Evolutionary conservation across 2,113 vertebrate species (phyloP).

Genomic region (Origma solitaria): DNA sequence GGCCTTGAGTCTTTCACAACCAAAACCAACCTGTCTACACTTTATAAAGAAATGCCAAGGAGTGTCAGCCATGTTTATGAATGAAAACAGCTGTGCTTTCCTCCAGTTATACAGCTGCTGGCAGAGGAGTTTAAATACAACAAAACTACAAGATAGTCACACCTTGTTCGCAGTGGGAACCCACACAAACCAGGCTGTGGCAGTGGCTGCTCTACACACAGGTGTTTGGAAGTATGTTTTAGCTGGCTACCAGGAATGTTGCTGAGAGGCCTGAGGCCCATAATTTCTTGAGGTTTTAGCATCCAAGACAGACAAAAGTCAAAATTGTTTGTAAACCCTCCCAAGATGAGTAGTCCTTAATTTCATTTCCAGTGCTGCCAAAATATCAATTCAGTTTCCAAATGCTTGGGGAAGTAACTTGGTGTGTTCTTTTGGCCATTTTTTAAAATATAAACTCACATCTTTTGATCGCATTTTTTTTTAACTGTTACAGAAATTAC

Average conservation of each 20-base stretch:
- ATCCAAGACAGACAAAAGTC: neutral
- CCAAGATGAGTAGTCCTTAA: neutral
- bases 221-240: neutral
- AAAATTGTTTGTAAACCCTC: neutral
- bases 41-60: slow-evolving; percentile 12
- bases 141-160: neutral
- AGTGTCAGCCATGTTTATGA: slow-evolving; percentile 20
- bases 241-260: neutral
- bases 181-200: slow-evolving; percentile 23
- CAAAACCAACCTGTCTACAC: neutral
- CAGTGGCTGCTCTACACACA: neutral
- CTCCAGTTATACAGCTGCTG: slow-evolving; percentile 9
- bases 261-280: neutral
- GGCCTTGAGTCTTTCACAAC: slow-evolving; percentile 5
- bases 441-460: neutral
- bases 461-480: neutral
- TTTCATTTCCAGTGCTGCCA: neutral
- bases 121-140: neutral
- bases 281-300: neutral
- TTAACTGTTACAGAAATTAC: neutral
- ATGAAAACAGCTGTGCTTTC: neutral
- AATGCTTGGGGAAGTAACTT: neutral
- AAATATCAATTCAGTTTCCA: neutral
- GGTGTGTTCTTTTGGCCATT: neutral
- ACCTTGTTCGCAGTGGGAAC: neutral